Evolutionary conservation across 2,113 vertebrate species (phyloP).

Genomic region (Cynopterus brachyotis): DNA sequence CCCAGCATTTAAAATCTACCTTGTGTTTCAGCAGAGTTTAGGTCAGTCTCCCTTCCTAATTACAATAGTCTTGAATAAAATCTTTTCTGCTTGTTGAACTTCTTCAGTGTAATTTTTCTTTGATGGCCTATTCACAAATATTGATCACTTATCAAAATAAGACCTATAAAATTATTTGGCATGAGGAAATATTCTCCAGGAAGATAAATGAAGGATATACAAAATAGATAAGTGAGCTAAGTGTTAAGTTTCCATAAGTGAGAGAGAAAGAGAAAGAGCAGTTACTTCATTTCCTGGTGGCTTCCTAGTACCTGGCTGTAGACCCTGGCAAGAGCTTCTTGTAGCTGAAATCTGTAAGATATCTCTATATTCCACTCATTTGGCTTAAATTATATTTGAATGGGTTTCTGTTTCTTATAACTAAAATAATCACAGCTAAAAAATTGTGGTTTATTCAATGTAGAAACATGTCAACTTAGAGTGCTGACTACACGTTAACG

Average conservation of each 20-base stretch:
- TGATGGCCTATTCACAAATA: not conserved
- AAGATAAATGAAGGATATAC: not conserved
- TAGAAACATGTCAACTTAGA: not conserved
- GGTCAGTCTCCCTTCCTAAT: not conserved
- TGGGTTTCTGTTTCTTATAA: not conserved
- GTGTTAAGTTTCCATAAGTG: not conserved
- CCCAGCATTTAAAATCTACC: not conserved
- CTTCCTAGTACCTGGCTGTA: not conserved
- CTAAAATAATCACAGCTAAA: not conserved
- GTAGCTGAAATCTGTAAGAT: not conserved
- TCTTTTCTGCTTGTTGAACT: not conserved
- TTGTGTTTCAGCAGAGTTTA: not conserved
- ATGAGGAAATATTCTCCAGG: not conserved
- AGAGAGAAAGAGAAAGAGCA: not conserved
- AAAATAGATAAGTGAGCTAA: not conserved
- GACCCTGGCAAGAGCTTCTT: accelerated
- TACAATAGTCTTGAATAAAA: not conserved
- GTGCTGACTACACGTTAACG: not conserved
- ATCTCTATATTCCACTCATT: not conserved
- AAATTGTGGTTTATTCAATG: not conserved
- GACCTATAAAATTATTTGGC: not conserved
- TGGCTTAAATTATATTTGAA: not conserved
- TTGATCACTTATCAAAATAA: not conserved
- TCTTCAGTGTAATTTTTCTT: not conserved
- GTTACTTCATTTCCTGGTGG: accelerated